Evolutionary conservation across 2,113 vertebrate species (phyloP).

Genomic region (Sula dactylatra): DNA sequence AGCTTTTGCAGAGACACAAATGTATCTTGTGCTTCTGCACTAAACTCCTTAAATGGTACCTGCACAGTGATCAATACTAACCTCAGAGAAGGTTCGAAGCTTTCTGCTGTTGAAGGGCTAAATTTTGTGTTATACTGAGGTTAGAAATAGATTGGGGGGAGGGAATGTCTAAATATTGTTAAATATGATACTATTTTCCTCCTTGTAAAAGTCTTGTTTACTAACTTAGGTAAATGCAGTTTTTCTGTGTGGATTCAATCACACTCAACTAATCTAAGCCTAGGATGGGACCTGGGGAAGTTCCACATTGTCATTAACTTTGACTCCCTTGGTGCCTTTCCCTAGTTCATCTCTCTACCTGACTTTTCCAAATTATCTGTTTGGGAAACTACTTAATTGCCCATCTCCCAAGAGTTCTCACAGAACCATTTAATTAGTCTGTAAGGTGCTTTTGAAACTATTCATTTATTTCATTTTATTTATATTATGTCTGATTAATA

Average conservation of each 20-base stretch:
- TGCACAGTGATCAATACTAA: not conserved
- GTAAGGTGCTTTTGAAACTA: conserved; percentile 32
- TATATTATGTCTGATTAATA: conserved; percentile 28
- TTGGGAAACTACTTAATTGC: conserved; percentile 49
- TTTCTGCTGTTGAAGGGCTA: not conserved
- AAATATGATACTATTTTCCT: not conserved
- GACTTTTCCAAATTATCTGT: conserved; percentile 44
- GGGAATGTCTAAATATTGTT: not conserved
- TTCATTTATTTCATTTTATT: conserved; percentile 32
- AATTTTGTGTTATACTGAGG: not conserved
- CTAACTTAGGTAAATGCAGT: not conserved
- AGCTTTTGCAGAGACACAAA: not conserved
- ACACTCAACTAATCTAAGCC: not conserved
- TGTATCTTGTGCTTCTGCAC: fast-evolving
- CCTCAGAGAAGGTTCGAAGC: not conserved
- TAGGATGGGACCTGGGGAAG: not conserved
- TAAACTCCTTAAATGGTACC: not conserved
- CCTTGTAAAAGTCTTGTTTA: not conserved
- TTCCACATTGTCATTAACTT: not conserved
- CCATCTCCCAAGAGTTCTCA: conserved; percentile 1
- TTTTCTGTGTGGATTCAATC: not conserved
- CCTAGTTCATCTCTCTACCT: not conserved
- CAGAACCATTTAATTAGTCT: conserved; percentile 45
- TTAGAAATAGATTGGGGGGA: not conserved
- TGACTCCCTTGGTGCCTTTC: not conserved